Base-by-base conservation (phyloP, 1,140 invertebrate species). In the Epicauta chinensis region DNA sequence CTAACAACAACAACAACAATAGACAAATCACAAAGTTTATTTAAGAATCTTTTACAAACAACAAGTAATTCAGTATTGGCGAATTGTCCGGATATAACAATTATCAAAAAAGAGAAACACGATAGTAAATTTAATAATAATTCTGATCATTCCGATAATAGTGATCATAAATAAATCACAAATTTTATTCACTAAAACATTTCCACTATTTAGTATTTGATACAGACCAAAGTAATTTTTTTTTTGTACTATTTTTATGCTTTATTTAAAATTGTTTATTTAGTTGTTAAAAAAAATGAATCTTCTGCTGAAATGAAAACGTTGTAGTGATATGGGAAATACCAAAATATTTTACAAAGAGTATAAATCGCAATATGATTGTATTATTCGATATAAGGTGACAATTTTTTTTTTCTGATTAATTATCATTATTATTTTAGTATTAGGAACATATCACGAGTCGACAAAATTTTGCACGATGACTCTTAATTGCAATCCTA, bases 51-150 rank as follows among this genome's bases (percentile, higher is more conserved):
- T 36, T 52, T 62, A 39, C 48, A 34, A 6, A 40, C 52, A 16
- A 41, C 38, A 47, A 72, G 69, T 3, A 77, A 70, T 34, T 71
- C 73, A 6, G 73, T 76, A 0, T 62, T 81, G 13, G 76, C 76
- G 39, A 80, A 80, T 64, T 78, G 80, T 61, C 78, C 79, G 0
- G 79, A 81, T 60, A 80, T 81, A 17, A 80, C 79, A 23, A 79
- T 81, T 45, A 77, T 81, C 10, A 81, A 81, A 54, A 77, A 78
- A 40, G 78, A 81, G 51, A 73, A 68, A 54, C 61, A 68, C 56
- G 70, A 69, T 34, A 71, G 69, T 9, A 75, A 73, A 58, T 59
- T 74, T 30, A 78, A 78, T 42, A 71, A 69, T 51, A 68, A 71
- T 53, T 65, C 67, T 16, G 67, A 71, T 64, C 66, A 70, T 70